Conservation (phyloP, 2,113 vertebrate genomes). For the Aegypius monachus region DNA sequence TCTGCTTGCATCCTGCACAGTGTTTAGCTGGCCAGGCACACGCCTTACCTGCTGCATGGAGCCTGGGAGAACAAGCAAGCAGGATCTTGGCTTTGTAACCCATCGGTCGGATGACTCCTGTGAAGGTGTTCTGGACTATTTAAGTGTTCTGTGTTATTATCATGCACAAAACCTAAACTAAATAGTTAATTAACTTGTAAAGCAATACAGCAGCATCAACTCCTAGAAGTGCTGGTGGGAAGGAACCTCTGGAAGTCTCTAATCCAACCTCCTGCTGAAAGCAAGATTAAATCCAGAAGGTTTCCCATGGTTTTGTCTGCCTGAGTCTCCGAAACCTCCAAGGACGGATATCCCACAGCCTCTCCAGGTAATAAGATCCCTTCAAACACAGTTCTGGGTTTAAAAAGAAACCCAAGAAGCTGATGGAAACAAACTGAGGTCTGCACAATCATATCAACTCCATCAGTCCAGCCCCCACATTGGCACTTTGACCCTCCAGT, state of each 20-base stretch:
- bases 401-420: background rate
- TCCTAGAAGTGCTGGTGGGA: background rate
- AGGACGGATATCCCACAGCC: background rate
- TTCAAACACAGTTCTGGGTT: background rate
- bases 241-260: background rate
- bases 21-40: background rate
- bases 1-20: background rate
- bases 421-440: background rate
- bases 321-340: background rate
- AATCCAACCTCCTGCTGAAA: background rate
- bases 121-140: background rate
- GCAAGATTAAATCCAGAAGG: background rate
- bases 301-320: background rate
- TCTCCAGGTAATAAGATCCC: background rate
- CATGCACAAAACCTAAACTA: background rate
- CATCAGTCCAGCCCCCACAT: accelerated
- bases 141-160: background rate
- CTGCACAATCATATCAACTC: background rate
- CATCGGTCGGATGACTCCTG: accelerated
- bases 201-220: background rate
- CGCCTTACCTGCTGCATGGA: background rate
- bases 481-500: background rate
- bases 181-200: background rate
- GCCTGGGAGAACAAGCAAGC: background rate
- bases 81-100: background rate